phyloP scores from a whole-genome alignment of 2,113 vertebrate genomes.

The Aegotheles bennettii region DNA sequence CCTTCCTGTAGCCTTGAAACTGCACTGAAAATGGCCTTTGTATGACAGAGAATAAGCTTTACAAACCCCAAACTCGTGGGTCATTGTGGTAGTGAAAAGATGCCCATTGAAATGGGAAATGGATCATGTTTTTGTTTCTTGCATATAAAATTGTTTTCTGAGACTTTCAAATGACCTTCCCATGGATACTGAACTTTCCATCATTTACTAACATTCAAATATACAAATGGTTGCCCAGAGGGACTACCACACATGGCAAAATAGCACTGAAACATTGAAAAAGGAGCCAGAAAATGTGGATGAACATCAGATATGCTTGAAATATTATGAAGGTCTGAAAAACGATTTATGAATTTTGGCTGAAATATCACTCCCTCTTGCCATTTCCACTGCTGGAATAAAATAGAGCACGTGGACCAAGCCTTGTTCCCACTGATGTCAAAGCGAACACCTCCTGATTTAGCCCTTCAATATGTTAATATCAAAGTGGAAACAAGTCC shows the following conservation, averaged over 20 bases:
- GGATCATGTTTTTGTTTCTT: constrained; percentile 39
- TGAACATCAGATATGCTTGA: background rate
- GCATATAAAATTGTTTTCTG: constrained; percentile 51
- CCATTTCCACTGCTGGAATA: background rate
- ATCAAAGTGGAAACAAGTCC: background rate
- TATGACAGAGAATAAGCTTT: constrained; percentile 29
- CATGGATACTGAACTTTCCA: background rate
- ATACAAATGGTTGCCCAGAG: background rate
- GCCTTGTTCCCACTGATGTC: background rate
- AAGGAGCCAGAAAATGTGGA: background rate
- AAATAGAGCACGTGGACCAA: background rate
- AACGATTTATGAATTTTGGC: background rate
- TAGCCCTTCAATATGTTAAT: background rate
- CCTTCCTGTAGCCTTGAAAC: constrained; percentile 32
- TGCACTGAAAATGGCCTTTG: constrained; percentile 4
- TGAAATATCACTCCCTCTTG: background rate
- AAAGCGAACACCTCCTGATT: background rate
- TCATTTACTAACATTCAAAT: constrained; percentile 34
- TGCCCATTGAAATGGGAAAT: constrained; percentile 12
- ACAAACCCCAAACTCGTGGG: background rate
- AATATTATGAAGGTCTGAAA: background rate
- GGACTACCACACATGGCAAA: background rate
- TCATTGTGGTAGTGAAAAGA: constrained; percentile 9
- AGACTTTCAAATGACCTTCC: constrained; percentile 33
- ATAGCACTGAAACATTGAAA: background rate